Base-by-base conservation (phyloP, 2,888 invertebrate genomes). In the Monoplex corrugatus region DNA sequence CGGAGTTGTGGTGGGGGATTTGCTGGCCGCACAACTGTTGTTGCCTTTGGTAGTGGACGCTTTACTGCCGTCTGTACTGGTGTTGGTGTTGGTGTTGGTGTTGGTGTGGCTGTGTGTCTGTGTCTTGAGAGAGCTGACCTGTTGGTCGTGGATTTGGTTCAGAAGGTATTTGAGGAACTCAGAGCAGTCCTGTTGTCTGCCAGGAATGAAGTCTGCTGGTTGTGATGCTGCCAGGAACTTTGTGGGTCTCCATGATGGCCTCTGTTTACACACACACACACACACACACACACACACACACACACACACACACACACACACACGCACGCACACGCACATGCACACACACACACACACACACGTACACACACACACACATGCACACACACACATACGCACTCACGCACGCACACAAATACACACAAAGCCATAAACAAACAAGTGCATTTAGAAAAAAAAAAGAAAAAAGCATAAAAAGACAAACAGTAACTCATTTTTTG, bases 141-240 rank as follows among this genome's bases (percentile, higher is more conserved):
- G 97, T 93, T 98, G 98, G 91, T 98, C 98, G 91, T 98, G 97
- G 89, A 98, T 95, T 89, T 97, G 96, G 95, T 98, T 97, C 93
- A 98, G 96, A 19, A 98, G 97, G 97, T 63, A 83, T 85, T 98
- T 97, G 89, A 98, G 96, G 96, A 98, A 98, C 96, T 98, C 98
- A 0, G 98, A 98, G 96, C 98, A 98, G 94, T 98, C 98, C 94
- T 98, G 98, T 94, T 98, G 98, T 91, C 97, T 97, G 32, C 98
- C 97, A 10, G 97, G 97, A 57, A 97, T 97, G 95, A 98, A 98
- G 94, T 98, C 98, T 0, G 98, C 97, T 10, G 98, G 98, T 92
- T 97, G 97, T 0, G 98, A 97, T 0, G 97, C 97, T 83, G 97
- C 96, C 91, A 98, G 96, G 94, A 98, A 97, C 80, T 97, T 97